A percentile compares a stretch with the other conserved stretches of the same genome.
Conservation (phyloP, 2,888 invertebrate species). For the Unio pictorum region DNA sequence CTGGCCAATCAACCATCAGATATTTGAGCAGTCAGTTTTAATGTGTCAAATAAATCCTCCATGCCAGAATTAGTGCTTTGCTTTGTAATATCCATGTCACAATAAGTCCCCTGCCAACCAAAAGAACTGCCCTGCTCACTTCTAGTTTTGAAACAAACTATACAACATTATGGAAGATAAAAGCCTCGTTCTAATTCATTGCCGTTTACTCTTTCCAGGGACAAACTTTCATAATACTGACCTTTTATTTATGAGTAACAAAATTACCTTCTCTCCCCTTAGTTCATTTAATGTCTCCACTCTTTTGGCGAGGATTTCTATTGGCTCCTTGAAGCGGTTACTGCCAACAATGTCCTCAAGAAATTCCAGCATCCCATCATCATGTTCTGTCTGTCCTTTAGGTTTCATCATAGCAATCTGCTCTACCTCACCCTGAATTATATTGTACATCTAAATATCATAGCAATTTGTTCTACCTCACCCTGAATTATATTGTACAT, state of each 20-base stretch:
- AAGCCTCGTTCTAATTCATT: not conserved
- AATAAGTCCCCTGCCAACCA: too few species aligned
- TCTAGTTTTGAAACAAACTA: too few species aligned
- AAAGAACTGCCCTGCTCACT: too few species aligned
- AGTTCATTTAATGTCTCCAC: slow-evolving; percentile 75
- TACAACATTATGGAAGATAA: too few species aligned
- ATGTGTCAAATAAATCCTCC: too few species aligned
- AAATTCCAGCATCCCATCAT: slow-evolving; percentile 97
- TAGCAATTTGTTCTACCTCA: too few species aligned
- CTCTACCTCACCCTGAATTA: slow-evolving; percentile 93
- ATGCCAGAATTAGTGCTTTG: too few species aligned
- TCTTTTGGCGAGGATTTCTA: slow-evolving; percentile 81
- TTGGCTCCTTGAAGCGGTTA: slow-evolving; percentile 79
- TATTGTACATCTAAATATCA: too few species aligned
- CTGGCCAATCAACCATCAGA: too few species aligned
- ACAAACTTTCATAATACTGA: not conserved
- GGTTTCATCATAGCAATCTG: slow-evolving; percentile 99
- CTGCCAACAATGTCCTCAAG: slow-evolving; percentile 98
- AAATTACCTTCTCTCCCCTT: slow-evolving; percentile 65
- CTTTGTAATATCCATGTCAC: too few species aligned
- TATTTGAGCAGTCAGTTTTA: too few species aligned
- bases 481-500: too few species aligned
- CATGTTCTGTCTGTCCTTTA: slow-evolving; percentile 87
- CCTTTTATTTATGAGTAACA: not conserved
- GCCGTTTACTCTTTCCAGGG: not conserved